Base-by-base conservation (phyloP, 2,888 invertebrate genomes). In the Acronicta alni region DNA sequence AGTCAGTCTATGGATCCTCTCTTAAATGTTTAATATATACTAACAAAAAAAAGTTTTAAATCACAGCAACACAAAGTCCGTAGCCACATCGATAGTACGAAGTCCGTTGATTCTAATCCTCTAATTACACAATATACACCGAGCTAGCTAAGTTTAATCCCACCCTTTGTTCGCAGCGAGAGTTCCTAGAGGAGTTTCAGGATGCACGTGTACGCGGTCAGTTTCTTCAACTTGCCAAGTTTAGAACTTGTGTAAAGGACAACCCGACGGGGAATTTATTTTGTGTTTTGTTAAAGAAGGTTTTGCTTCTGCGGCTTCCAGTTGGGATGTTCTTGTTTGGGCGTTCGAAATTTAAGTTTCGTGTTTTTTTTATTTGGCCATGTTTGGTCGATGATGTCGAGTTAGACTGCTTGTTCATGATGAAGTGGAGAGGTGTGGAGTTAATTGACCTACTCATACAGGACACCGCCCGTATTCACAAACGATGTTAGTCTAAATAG, bases 111-210 rank as follows among this genome's bases (percentile, higher is more conserved):
- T 72, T 66, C 63, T 71, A 64, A 77, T 72, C 72, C 67, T 59
- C 76, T 80, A 80, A 82, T 81, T 82, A 82, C 82, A 80, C 73
- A 76, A 75, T 74, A 73, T 72, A 77, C 70, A 70, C 72, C 70
- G 55, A 60, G 66, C 59, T 47, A 43, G 63, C 70, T 44, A 77
- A 81, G 68, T 79, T 80, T 71, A 78, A 76, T 66, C 71, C 71
- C 32, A 49, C 66, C 64, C 74, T 79, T 82, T 80, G 80, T 80
- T 75, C 71, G 41, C 75, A 73, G 72, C 52, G 57, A 54, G 67
- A 74, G 72, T 75, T 75, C 75, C 55, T 68, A 23, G 41, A 69
- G 75, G 75, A 81, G 73, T 77, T 78, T 45, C 67, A 46, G 53
- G 48, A 72, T 71, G 78, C 70, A 80, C 72, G 80, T 69, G 67